Base-by-base conservation (phyloP, 2,113 vertebrate species). In the Epinephelus lanceolatus region DNA sequence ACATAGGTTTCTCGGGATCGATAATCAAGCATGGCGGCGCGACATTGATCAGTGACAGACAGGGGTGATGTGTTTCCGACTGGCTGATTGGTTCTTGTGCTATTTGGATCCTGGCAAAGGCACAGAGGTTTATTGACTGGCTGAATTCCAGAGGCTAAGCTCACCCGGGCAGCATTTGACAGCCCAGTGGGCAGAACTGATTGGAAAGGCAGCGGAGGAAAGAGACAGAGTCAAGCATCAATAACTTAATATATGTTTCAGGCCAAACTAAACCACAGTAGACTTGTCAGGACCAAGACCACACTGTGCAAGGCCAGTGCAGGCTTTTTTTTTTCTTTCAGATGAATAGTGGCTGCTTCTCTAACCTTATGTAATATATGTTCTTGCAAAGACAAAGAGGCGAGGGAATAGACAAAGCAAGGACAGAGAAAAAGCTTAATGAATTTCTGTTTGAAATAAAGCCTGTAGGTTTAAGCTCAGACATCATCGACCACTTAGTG, bases 101-200 rank as follows among this genome's bases (percentile, higher is more conserved):
- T 87, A 83, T 91, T 92, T 88, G 78, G 77, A 84, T 90, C 76
- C 80, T 88, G 86, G 86, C 88, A 87, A 59, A 86, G 78, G 86
- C 84, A 83, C 25, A 40, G 63, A 72, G 88, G 74, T 61, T 88
- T 94, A 94, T 94, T 87, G 92, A 92, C 76, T 81, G 91, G 92
- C 84, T 83, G 76, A 45, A 80, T 84, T 91, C 91, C 91, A 91
- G 85, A 76, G 84, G 85, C 90, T 87, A 84, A 86, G 83, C 79
- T 86, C 85, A 70, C 61, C 69, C 83, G 37, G 67, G 85, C 89
- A 80, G 88, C 83, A 70, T 91, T 91, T 89, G 90, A 92, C 90
- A 89, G 83, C 42, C 70, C 86, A 90, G 70, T 89, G 79, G 86
- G 91, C 88, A 90, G 88, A 89, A 86, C 86, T 91, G 89, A 94